Evolutionary conservation across 1,140 invertebrate species (phyloP).

Genomic region (Drosophila gunungcola): DNA sequence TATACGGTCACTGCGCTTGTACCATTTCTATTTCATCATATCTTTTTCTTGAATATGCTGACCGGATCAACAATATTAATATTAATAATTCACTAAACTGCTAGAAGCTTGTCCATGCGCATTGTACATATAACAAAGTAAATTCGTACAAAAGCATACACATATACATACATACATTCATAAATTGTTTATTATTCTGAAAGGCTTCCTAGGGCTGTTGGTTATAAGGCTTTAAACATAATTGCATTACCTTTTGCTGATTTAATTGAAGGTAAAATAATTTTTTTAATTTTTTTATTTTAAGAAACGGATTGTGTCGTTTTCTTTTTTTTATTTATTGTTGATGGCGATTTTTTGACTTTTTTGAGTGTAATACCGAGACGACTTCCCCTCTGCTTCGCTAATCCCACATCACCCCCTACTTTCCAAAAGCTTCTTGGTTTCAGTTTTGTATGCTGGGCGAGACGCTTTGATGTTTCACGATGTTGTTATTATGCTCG

Average conservation of each 20-base stretch:
- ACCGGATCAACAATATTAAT: conserved; percentile 1
- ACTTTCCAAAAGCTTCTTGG: conserved; percentile 38
- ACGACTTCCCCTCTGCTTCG: background rate
- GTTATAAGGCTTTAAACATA: too few relatives aligned
- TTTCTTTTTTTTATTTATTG: too few relatives aligned
- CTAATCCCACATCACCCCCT: background rate
- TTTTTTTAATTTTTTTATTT: background rate
- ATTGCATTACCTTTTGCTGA: too few relatives aligned
- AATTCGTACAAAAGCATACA: background rate
- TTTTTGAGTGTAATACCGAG: background rate
- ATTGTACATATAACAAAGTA: background rate
- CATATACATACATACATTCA: background rate
- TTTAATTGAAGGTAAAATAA: too few relatives aligned
- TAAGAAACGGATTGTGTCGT: background rate
- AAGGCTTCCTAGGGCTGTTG: background rate
- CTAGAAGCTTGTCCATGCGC: background rate
- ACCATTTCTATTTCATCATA: background rate
- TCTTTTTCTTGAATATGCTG: background rate
- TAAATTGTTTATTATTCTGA: background rate
- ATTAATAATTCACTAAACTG: background rate
- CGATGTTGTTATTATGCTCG: conserved; percentile 78
- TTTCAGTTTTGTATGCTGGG: conserved; percentile 58
- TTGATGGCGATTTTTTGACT: background rate
- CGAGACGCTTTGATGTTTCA: conserved; percentile 70
- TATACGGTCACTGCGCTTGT: background rate